Percentiles rank a stretch among this genome's conserved stretches.
Conservation (phyloP, 1,140 invertebrate species). For the Dendrolimus punctatus region DNA sequence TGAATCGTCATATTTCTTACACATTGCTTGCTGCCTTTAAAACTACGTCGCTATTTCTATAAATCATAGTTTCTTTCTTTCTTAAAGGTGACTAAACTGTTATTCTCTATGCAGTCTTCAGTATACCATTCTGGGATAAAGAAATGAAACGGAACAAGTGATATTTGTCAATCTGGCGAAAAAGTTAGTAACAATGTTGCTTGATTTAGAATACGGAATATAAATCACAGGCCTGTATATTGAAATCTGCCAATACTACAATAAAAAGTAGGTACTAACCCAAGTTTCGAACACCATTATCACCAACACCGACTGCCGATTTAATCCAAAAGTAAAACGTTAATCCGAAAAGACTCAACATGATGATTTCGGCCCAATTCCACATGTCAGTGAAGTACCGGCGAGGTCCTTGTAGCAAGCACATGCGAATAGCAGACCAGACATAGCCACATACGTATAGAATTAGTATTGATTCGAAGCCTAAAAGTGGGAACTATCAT, state of each 20-base stretch:
- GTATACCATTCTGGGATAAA: too few species aligned
- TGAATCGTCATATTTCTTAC: too few species aligned
- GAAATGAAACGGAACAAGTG: too few species aligned
- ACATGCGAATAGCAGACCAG: constrained; percentile 67
- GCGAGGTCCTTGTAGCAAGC: constrained; percentile 64
- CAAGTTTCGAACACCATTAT: constrained; percentile 7
- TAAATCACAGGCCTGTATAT: neutral
- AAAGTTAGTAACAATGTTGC: too few species aligned
- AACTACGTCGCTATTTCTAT: too few species aligned
- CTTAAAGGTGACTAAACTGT: too few species aligned
- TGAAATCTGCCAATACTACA: too few species aligned
- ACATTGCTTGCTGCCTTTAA: too few species aligned
- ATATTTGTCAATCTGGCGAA: too few species aligned
- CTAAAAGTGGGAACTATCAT: constrained; percentile 9
- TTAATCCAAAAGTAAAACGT: constrained; percentile 62
- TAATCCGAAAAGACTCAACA: constrained; percentile 52
- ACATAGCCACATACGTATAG: constrained; percentile 29
- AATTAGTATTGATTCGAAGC: constrained; percentile 23
- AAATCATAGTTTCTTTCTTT: too few species aligned
- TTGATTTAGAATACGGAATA: neutral
- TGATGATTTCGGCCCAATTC: constrained; percentile 69
- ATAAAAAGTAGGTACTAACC: neutral
- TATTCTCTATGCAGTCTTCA: too few species aligned
- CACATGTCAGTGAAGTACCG: constrained; percentile 68
- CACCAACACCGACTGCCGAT: constrained; percentile 19